Conservation (phyloP, 2,113 vertebrate genomes). For the Ictidomys tridecemlineatus region DNA sequence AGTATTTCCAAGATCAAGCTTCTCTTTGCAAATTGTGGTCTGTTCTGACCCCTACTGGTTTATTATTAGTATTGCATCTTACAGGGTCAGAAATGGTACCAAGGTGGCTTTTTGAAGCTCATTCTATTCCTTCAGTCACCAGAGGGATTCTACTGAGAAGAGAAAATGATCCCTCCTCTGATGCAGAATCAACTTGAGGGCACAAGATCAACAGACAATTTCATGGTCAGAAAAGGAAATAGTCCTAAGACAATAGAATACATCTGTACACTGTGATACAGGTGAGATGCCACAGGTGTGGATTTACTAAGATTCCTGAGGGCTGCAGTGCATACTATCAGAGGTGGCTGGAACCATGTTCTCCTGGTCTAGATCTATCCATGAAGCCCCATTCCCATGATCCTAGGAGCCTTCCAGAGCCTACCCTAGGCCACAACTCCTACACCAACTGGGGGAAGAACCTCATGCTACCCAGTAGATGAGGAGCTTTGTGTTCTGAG, state of each 20-base stretch:
- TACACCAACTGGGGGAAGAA: background rate
- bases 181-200: background rate
- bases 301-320: background rate
- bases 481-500: background rate
- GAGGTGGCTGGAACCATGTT: no score
- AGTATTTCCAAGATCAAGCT: background rate
- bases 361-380: no score
- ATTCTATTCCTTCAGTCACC: background rate
- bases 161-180: background rate
- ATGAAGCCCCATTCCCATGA: background rate
- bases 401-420: background rate
- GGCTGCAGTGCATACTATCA: background rate
- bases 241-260: no score
- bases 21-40: background rate
- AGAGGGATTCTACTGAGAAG: background rate
- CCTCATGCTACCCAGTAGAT: no score
- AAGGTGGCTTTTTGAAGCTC: background rate
- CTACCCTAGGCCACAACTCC: no score
- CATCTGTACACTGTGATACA: background rate
- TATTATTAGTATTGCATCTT: background rate
- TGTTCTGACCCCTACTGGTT: background rate
- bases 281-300: background rate
- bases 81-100: fast-evolving
- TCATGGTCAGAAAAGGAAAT: background rate
- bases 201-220: background rate